These are phyloP conservation scores for Lacanobia oleracea DNA, from an alignment of 2,888 invertebrate genomes.

Conservation along the genomic window DNA sequence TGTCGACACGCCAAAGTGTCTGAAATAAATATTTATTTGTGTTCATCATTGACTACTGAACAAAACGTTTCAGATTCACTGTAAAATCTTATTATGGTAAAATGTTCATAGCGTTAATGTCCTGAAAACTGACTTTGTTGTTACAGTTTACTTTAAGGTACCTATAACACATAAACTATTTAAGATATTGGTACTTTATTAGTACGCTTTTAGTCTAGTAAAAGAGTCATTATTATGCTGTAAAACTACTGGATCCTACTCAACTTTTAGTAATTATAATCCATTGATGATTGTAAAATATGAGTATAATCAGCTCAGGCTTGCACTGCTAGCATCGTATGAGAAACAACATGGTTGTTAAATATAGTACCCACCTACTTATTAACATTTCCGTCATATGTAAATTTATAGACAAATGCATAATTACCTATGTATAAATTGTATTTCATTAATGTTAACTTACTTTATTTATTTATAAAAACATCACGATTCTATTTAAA, in stretches of 20 bases:
- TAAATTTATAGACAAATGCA: neutral
- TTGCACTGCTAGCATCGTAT: neutral
- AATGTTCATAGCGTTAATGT: neutral
- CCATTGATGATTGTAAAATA: constrained; percentile 7
- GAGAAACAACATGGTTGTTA: constrained; percentile 31
- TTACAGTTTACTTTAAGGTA: too few relatives aligned
- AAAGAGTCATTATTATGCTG: constrained; percentile 30
- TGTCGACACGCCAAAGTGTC: neutral
- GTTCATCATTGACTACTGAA: neutral
- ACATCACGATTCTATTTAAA: constrained; percentile 1
- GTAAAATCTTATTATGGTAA: neutral
- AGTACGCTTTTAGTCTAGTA: neutral
- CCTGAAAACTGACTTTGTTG: neutral
- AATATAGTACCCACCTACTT: constrained; percentile 3
- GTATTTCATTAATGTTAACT: neutral
- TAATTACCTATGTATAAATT: neutral
- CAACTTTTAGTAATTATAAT: constrained; percentile 3
- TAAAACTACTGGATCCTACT: constrained; percentile 20
- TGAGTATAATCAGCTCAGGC: neutral
- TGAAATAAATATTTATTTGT: neutral
- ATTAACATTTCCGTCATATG: constrained; percentile 10
- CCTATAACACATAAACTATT: neutral
- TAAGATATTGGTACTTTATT: neutral
- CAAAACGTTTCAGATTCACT: neutral
- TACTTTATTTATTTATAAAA: neutral